phyloP scores from a whole-genome alignment of 1,140 invertebrate species.

The Hypsibius dujardini region DNA sequence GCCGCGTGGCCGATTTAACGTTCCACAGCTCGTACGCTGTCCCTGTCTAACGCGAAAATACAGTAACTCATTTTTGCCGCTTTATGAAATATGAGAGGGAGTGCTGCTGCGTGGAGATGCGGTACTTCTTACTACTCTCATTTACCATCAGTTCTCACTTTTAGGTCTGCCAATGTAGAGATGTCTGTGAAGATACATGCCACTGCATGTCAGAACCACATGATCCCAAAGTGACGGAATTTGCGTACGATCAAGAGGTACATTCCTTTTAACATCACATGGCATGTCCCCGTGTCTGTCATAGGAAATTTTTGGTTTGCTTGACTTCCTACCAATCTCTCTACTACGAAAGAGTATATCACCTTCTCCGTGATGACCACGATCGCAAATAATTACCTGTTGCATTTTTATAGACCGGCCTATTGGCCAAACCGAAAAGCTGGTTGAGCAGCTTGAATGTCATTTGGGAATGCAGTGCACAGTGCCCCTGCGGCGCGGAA shows the following conservation, averaged over 20 bases:
- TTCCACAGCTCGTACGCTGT: too few species aligned
- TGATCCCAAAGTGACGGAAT: background rate
- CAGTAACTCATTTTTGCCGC: too few species aligned
- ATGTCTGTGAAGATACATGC: background rate
- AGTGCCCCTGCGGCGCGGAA: background rate
- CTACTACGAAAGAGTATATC: too few species aligned
- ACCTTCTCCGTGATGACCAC: too few species aligned
- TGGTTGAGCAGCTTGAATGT: background rate
- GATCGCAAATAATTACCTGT: too few species aligned
- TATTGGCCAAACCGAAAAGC: background rate
- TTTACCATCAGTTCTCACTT: too few species aligned
- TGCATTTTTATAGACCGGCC: too few species aligned
- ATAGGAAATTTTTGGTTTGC: background rate
- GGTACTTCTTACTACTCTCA: too few species aligned
- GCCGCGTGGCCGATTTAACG: too few species aligned
- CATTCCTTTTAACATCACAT: background rate
- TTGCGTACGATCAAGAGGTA: slow-evolving; percentile 2
- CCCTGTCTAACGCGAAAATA: too few species aligned
- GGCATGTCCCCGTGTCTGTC: background rate
- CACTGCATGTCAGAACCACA: background rate
- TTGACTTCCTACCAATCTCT: background rate
- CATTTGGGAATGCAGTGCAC: background rate
- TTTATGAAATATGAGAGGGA: too few species aligned
- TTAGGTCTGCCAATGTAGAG: slow-evolving; percentile 7
- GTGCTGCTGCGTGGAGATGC: too few species aligned